A percentile compares a stretch with the other conserved stretches of the same genome.
Conservation (phyloP, 2,113 vertebrate species). For the Pachyramphus minor region DNA sequence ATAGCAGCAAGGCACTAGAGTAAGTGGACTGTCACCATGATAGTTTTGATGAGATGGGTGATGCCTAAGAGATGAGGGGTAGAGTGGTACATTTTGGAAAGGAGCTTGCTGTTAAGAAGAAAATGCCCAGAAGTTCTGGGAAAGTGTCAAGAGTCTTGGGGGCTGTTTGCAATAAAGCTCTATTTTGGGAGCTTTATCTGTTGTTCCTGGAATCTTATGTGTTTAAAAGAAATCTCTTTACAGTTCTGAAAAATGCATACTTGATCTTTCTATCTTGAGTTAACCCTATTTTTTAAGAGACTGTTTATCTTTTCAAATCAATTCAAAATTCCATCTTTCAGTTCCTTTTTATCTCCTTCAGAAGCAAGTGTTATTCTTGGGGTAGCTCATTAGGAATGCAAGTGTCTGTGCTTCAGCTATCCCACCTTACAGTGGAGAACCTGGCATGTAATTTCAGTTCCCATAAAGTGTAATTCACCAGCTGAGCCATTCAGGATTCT, state of each 20-base stretch:
- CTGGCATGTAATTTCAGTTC: slow-evolving; percentile 15
- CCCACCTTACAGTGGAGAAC: slow-evolving; percentile 1
- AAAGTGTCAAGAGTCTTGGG: background rate
- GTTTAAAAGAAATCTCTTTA: background rate
- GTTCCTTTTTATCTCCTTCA: background rate
- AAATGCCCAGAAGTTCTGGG: background rate
- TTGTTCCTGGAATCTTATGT: background rate
- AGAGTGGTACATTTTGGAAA: background rate
- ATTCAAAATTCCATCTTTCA: background rate
- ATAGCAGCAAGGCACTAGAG: background rate
- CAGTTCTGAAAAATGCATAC: background rate
- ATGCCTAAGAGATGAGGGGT: background rate
- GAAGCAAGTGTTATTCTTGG: background rate
- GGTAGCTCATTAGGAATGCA: background rate
- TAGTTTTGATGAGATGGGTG: background rate
- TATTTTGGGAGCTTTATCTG: background rate
- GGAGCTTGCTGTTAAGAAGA: background rate
- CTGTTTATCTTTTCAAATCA: background rate
- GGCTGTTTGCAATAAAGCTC: background rate
- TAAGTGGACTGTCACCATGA: background rate
- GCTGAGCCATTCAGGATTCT: slow-evolving; percentile 39
- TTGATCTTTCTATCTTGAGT: background rate
- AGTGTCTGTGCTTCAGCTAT: background rate
- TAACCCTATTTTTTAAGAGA: background rate
- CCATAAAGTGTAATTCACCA: slow-evolving; percentile 16